Conservation (phyloP, 2,888 invertebrate species). For the Hyppa rectilinea region DNA sequence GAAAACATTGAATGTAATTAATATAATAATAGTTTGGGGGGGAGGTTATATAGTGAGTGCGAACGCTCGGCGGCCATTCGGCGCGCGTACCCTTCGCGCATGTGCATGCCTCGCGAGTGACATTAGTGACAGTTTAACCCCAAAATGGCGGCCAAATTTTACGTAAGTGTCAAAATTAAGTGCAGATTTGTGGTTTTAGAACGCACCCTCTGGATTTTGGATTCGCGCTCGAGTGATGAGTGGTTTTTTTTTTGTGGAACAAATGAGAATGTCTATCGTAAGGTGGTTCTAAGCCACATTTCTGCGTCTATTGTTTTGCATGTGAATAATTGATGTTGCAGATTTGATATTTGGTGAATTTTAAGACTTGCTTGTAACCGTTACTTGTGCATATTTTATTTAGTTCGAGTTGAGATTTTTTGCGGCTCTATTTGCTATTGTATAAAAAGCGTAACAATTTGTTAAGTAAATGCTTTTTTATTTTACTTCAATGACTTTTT, state of each 20-base stretch:
- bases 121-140: slow-evolving; percentile 82
- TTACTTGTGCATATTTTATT: slow-evolving; percentile 29
- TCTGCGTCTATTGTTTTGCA: slow-evolving; percentile 81
- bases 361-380: slow-evolving; percentile 36
- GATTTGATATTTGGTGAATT: slow-evolving; percentile 61
- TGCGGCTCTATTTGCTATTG: slow-evolving; percentile 20
- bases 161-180: slow-evolving; percentile 88
- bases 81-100: slow-evolving; percentile 86
- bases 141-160: slow-evolving; percentile 89
- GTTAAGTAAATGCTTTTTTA: slow-evolving; percentile 33
- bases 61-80: slow-evolving; percentile 82
- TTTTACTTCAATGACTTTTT: slow-evolving; percentile 16
- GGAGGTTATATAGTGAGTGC: slow-evolving; percentile 85
- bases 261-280: slow-evolving; percentile 52
- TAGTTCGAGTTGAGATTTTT: slow-evolving; percentile 8
- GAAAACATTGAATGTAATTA: slow-evolving; percentile 88
- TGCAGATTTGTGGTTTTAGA: slow-evolving; percentile 87
- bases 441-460: slow-evolving; percentile 23
- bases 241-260: slow-evolving; percentile 61
- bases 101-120: slow-evolving; percentile 86
- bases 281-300: slow-evolving; percentile 87
- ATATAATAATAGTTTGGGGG: slow-evolving; percentile 87
- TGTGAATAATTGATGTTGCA: slow-evolving; percentile 71
- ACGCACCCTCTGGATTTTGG: slow-evolving; percentile 79
- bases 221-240: slow-evolving; percentile 64